A percentile compares a stretch with the other conserved stretches of the same genome.
phyloP scores from a whole-genome alignment of 2,797 vertebrate species.

The Tokudaia tokunoshimensis region DNA sequence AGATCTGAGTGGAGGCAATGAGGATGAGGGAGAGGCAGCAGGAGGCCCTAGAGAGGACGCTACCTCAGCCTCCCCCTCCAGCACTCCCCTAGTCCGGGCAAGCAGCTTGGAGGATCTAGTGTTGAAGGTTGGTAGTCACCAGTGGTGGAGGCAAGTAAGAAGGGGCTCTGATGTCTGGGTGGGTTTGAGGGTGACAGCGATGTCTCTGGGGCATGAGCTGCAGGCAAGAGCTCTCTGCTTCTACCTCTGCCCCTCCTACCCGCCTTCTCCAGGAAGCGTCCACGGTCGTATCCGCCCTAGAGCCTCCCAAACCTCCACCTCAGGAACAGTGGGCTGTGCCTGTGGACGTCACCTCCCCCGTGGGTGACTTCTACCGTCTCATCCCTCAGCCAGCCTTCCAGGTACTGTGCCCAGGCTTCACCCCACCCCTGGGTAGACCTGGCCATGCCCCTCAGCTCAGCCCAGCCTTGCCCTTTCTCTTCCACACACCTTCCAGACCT shows the following conservation, averaged over 20 bases:
- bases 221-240: not conserved
- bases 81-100: slow-evolving; percentile 88
- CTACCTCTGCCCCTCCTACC: not conserved
- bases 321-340: slow-evolving; percentile 94
- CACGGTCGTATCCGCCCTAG: slow-evolving; percentile 5
- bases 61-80: not conserved
- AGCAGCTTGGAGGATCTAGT: slow-evolving; percentile 95
- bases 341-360: slow-evolving; percentile 91
- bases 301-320: slow-evolving; percentile 75
- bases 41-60: not conserved
- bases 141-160: not conserved
- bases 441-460: not conserved
- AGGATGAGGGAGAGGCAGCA: slow-evolving; percentile 70
- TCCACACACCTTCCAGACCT: not conserved
- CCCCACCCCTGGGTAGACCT: not conserved
- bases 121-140: slow-evolving; percentile 89
- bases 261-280: slow-evolving; percentile 82
- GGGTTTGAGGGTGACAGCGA: not conserved
- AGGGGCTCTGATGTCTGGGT: not conserved
- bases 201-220: not conserved
- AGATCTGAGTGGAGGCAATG: slow-evolving; percentile 82
- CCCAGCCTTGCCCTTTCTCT: not conserved
- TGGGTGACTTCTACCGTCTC: slow-evolving; percentile 94
- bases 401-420: slow-evolving; percentile 71
- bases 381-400: slow-evolving; percentile 93